Evolutionary conservation across 2,113 vertebrate species (phyloP).

Genomic region (Dascyllus trimaculatus): DNA sequence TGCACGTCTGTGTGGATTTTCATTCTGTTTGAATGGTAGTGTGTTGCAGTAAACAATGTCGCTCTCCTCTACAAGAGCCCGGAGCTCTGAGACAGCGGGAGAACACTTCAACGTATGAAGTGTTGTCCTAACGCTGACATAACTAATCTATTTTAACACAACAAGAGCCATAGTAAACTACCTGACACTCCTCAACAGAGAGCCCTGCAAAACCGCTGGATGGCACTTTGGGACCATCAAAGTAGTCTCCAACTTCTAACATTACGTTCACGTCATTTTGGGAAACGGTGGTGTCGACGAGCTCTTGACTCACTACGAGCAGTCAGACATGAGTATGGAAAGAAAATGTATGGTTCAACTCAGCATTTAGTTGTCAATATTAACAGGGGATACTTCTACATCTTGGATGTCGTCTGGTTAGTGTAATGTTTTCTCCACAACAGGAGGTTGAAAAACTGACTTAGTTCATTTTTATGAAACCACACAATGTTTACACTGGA

Average conservation of each 20-base stretch:
- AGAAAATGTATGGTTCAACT: neutral
- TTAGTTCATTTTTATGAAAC: too few relatives aligned
- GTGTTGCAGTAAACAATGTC: slow-evolving; percentile 21
- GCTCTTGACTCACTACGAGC: neutral
- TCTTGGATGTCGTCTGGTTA: neutral
- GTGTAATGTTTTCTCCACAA: too few relatives aligned
- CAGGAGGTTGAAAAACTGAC: too few relatives aligned
- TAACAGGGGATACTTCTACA: neutral
- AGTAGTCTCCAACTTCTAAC: slow-evolving; percentile 15
- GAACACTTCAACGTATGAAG: slow-evolving; percentile 52
- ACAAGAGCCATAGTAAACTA: slow-evolving; percentile 39
- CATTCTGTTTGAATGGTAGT: neutral
- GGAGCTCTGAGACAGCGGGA: slow-evolving; percentile 21
- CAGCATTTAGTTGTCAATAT: neutral
- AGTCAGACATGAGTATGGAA: neutral
- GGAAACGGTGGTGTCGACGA: neutral
- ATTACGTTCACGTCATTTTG: neutral
- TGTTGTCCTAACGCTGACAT: slow-evolving; percentile 62
- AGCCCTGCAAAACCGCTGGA: slow-evolving; percentile 26
- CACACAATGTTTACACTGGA: too few relatives aligned
- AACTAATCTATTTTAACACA: slow-evolving; percentile 58
- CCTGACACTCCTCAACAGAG: slow-evolving; percentile 32
- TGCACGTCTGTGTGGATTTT: neutral
- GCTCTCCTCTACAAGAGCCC: slow-evolving; percentile 18
- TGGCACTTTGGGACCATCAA: slow-evolving; percentile 30